Percentiles rank a stretch among this genome's conserved stretches.
These are phyloP conservation scores for Epicauta chinensis DNA, from an alignment of 1,140 invertebrate species.

Conservation along the genomic window DNA sequence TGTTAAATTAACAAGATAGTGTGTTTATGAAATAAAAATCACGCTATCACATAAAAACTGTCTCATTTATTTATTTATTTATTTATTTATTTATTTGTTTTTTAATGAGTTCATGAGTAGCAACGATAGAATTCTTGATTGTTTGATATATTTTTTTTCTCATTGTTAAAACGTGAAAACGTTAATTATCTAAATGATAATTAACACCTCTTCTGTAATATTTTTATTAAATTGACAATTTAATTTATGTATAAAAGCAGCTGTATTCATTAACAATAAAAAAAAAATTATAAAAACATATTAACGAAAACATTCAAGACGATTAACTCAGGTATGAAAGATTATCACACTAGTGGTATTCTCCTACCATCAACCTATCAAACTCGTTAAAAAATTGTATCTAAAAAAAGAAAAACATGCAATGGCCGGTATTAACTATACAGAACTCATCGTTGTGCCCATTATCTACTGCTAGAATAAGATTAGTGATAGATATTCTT, in stretches of 20 bases:
- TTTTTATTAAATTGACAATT: constrained; percentile 15
- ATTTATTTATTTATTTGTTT: too few species aligned
- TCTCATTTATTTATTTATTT: too few species aligned
- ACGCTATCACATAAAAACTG: too few species aligned
- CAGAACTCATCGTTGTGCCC: too few species aligned
- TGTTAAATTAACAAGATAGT: too few species aligned
- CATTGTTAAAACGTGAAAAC: too few species aligned
- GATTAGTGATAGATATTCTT: not conserved
- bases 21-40: too few species aligned
- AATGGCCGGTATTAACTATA: constrained; percentile 9
- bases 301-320: constrained; percentile 6
- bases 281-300: constrained; percentile 6
- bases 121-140: too few species aligned
- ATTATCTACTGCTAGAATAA: too few species aligned
- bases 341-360: constrained; percentile 1
- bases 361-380: too few species aligned
- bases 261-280: not conserved
- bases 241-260: constrained; percentile 9
- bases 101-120: too few species aligned
- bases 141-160: too few species aligned
- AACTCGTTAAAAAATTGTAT: not conserved
- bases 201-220: constrained; percentile 9
- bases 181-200: not conserved
- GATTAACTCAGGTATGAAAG: constrained; percentile 1
- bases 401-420: not conserved